Evolutionary conservation across 2,888 invertebrate genomes (phyloP), one percentile per base, ranked within the genome.

Genomic region (Acanthosepion esculentum): DNA sequence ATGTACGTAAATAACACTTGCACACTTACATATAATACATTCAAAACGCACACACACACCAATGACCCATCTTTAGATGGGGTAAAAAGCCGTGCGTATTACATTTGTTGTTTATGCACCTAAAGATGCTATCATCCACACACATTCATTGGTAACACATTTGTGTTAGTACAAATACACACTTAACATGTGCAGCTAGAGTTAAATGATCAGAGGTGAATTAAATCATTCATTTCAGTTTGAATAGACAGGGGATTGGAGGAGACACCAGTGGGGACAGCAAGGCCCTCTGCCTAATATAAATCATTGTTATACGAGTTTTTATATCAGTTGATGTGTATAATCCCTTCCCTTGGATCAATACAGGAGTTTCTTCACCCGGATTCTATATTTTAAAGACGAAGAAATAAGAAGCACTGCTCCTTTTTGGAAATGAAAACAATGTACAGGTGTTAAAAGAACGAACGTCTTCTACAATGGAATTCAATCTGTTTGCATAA

Each of bases 1-100:
- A 93, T 53, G 53, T 33, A 93, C 6, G 93, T 93, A 93, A 93
- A 93, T 53, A 53, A 93, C 93, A 53, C 50, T 10, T n/a, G 15
- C 93, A 93, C 93, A 93, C 55, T 18, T 48, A 50, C 92, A 92
- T 48, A 50, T 29, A 50, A n/a, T 78, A n/a, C n/a, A 78, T n/a
- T 78, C 78, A 78, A 78, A 8, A 78, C n/a, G 1, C n/a, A n/a
- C n/a, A n/a, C 78, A 78, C n/a, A 78, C 29, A 64, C 78, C 8
- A 10, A 15, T 78, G 3, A 78, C 78, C 78, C 23, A 18, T 78
- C n/a, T 15, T 41, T 41, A 41, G 41, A 41, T 41, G 3, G 33
- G 78, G 78, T 78, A 18, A 33, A 15, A 78, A 12, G n/a, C n/a
- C 23, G 15, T 78, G 78, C 33, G n/a, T 78, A n/a, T 78, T 78